Conservation (phyloP, 2,888 invertebrate genomes). For the Icerya purchasi region DNA sequence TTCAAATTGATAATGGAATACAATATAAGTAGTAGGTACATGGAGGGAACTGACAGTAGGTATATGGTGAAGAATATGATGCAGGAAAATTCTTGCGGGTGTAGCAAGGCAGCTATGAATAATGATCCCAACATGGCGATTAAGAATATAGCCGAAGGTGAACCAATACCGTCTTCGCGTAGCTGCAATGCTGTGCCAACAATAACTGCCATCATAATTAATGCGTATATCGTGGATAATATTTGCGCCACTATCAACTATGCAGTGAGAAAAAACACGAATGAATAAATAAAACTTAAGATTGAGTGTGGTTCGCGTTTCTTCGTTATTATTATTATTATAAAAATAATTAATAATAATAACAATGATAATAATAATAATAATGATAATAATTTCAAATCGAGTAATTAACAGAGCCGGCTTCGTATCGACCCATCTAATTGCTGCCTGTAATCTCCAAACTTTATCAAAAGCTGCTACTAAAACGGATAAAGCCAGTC, state of each 20-base stretch:
- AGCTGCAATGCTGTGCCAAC: slow-evolving; percentile 94
- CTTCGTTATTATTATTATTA: too few relatives aligned
- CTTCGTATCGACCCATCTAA: too few relatives aligned
- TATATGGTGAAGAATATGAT: slow-evolving; percentile 80
- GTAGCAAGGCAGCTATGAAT: slow-evolving; percentile 86
- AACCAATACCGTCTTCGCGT: slow-evolving; percentile 89
- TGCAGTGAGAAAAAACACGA: slow-evolving; percentile 25
- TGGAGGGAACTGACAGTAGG: slow-evolving; percentile 83
- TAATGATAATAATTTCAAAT: too few relatives aligned
- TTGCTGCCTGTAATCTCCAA: too few relatives aligned
- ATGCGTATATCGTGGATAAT: slow-evolving; percentile 82
- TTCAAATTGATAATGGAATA: slow-evolving; percentile 91
- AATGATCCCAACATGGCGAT: slow-evolving; percentile 83
- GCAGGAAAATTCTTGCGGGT: slow-evolving; percentile 95
- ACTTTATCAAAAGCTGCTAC: too few relatives aligned
- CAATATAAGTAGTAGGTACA: slow-evolving; percentile 86
- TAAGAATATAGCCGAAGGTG: slow-evolving; percentile 94
- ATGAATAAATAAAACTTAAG: too few relatives aligned
- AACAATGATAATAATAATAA: too few relatives aligned
- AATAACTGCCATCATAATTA: slow-evolving; percentile 99
- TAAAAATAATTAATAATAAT: too few relatives aligned
- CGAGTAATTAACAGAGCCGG: too few relatives aligned
- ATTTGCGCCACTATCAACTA: slow-evolving; percentile 84
- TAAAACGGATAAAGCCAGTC: too few relatives aligned
- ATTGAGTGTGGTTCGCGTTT: too few relatives aligned